A percentile compares a stretch with the other conserved stretches of the same genome.
phyloP scores from a whole-genome alignment of 1,140 invertebrate genomes.

The Anadara kagoshimensis region DNA sequence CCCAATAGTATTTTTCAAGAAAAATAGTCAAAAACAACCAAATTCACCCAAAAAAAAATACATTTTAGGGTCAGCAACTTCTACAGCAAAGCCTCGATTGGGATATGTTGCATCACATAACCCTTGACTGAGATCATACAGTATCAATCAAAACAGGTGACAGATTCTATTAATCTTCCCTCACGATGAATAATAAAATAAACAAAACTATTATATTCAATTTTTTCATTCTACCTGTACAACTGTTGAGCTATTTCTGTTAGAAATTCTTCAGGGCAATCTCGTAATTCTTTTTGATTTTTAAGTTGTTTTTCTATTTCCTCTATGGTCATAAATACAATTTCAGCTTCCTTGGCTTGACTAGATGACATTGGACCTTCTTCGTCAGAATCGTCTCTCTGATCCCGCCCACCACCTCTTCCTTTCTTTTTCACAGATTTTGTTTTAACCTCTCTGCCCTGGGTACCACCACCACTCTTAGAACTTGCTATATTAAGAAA shows the following conservation, averaged over 20 bases:
- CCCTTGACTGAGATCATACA: too few relatives aligned
- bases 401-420: constrained; percentile 76
- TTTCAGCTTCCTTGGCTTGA: constrained; percentile 49
- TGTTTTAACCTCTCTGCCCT: constrained; percentile 96
- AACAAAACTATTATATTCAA: background rate
- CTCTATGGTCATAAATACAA: constrained; percentile 81
- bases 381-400: constrained; percentile 65
- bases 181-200: background rate
- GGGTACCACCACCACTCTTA: constrained; percentile 82
- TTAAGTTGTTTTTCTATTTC: constrained; percentile 83
- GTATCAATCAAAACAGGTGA: background rate
- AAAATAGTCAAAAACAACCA: too few relatives aligned
- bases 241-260: constrained; percentile 72
- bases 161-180: background rate
- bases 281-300: constrained; percentile 75
- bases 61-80: too few relatives aligned
- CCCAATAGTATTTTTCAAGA: too few relatives aligned
- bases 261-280: constrained; percentile 75
- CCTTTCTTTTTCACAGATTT: constrained; percentile 89
- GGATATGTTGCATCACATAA: too few relatives aligned
- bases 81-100: too few relatives aligned
- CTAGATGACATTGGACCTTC: background rate
- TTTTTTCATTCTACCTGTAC: constrained; percentile 59
- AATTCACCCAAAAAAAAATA: too few relatives aligned
- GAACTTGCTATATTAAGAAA: constrained; percentile 39